These are phyloP conservation scores for Strigamia crassipes DNA, from an alignment of 2,888 invertebrate genomes.

Conservation along the genomic window DNA sequence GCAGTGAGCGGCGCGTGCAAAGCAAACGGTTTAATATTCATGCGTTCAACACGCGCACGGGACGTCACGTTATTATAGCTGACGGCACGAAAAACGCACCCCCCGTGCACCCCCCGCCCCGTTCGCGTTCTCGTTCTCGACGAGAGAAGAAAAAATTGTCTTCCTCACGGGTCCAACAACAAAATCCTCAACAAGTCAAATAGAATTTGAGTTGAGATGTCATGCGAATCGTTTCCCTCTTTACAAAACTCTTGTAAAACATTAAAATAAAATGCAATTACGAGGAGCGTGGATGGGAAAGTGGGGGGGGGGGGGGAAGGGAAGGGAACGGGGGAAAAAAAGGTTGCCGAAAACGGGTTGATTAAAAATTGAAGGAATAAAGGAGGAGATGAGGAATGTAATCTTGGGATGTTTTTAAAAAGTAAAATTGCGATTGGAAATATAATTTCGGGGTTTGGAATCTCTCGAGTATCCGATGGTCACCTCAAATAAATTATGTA, in stretches of 20 bases:
- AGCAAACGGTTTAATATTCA: constrained; percentile 30
- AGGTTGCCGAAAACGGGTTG: constrained; percentile 21
- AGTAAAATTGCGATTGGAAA: constrained; percentile 1
- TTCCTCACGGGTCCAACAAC: constrained; percentile 26
- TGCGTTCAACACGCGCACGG: constrained; percentile 23
- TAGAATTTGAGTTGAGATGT: constrained; percentile 5
- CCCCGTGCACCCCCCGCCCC: no score
- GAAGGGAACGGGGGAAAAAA: background rate
- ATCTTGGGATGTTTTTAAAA: background rate
- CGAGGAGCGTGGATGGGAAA: background rate
- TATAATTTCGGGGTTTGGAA: background rate
- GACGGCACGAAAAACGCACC: background rate
- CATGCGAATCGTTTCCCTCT: background rate
- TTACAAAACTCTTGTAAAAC: constrained; percentile 12
- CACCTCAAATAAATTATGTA: background rate
- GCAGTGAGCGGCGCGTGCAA: constrained; percentile 26
- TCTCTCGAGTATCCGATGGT: background rate
- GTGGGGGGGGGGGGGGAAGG: background rate
- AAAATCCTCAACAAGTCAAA: constrained; percentile 21
- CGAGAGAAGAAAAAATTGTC: background rate
- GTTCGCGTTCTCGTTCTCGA: no score
- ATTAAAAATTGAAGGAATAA: constrained; percentile 25
- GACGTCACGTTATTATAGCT: constrained; percentile 22
- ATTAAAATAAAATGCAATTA: constrained; percentile 30
- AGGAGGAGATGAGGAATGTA: constrained; percentile 2